Conservation (phyloP, 2,888 invertebrate genomes). For the Tromatobia lineatoria region DNA sequence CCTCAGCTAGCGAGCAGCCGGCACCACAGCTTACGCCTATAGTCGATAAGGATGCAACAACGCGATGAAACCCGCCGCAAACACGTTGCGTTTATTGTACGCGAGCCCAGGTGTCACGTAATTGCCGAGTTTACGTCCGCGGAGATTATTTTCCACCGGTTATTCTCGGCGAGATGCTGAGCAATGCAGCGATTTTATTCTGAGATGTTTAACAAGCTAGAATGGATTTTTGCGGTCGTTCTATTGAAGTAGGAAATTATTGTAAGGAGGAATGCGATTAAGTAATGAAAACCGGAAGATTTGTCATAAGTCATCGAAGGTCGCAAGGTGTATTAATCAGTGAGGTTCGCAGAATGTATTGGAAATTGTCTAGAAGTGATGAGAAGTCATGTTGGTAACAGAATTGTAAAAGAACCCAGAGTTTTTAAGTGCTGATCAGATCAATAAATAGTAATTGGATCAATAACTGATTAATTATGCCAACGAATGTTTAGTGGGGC, state of each 20-base stretch:
- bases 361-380: neutral
- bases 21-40: neutral
- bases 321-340: neutral
- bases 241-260: neutral
- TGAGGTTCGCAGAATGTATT: neutral
- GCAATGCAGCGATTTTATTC: neutral
- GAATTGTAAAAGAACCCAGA: neutral
- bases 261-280: neutral
- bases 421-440: neutral
- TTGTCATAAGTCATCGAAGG: neutral
- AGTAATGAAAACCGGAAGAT: conserved; percentile 1
- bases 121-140: conserved; percentile 18
- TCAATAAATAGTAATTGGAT: neutral
- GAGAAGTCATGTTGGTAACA: neutral
- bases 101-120: conserved; percentile 28
- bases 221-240: neutral
- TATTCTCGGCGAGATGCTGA: neutral
- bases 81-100: conserved; percentile 14
- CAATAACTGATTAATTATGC: neutral
- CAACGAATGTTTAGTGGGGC: neutral
- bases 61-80: conserved; percentile 2
- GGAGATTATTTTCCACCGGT: conserved; percentile 32
- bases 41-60: conserved; percentile 29
- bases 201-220: neutral
- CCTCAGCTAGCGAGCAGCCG: neutral